Evolutionary conservation across 2,113 vertebrate species (phyloP).

Genomic region (Phycodurus eques): DNA sequence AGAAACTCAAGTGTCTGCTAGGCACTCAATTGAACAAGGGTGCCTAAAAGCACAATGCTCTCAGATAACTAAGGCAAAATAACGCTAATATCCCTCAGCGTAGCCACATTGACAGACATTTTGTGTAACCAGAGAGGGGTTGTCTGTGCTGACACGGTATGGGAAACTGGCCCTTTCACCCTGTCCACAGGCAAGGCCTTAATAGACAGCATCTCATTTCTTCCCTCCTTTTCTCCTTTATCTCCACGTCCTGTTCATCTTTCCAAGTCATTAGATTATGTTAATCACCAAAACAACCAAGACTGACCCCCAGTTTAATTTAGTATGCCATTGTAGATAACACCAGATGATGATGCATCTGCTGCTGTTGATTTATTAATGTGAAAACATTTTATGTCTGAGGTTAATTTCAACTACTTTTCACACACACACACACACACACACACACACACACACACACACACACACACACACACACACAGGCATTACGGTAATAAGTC

Average conservation of each 20-base stretch:
- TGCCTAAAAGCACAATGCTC: conserved; percentile 83
- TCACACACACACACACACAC: neutral
- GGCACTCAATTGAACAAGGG: conserved; percentile 76
- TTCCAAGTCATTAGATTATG: conserved; percentile 66
- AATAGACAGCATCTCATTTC: conserved; percentile 45
- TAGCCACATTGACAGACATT: conserved; percentile 75
- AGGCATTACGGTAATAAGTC: no score
- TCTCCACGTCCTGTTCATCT: conserved; percentile 65
- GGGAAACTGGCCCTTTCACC: conserved; percentile 69
- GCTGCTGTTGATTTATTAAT: conserved; percentile 37
- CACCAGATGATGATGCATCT: conserved; percentile 52
- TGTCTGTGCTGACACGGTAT: conserved; percentile 49
- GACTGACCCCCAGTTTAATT: conserved; percentile 57
- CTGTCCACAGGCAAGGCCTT: conserved; percentile 53
- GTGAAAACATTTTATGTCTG: conserved; percentile 31
- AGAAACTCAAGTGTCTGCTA: conserved; percentile 85
- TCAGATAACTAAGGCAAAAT: conserved; percentile 84
- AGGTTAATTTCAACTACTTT: neutral
- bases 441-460: no score
- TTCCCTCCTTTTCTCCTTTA: conserved; percentile 47
- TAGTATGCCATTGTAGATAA: conserved; percentile 45
- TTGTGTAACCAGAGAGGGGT: conserved; percentile 80
- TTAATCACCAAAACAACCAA: conserved; percentile 64
- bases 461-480: no score
- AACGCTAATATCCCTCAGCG: conserved; percentile 77